Evolutionary conservation across 2,888 invertebrate genomes (phyloP), one percentile per base, ranked within the genome.

Genomic region (Drosophila fungiperda): DNA sequence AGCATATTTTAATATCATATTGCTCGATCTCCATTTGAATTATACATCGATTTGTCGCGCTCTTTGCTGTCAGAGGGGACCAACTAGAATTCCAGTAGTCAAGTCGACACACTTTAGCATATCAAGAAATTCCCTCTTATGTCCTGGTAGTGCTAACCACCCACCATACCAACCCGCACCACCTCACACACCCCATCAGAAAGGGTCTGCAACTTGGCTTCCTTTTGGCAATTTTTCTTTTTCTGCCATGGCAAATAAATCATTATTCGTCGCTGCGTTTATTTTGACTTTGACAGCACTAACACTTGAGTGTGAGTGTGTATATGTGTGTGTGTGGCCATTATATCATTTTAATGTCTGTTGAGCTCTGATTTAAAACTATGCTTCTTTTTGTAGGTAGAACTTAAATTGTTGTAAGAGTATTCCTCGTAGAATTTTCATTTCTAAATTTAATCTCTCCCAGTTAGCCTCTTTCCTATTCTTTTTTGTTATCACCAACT

Each of bases 281-380:
- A 80, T 83, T 86, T 87, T 86, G 83, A 88, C 77, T 87, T 80
- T 87, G 88, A 86, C 87, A 87, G 88, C 76, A 68, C 74, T 58
- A 78, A 80, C 80, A 80, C 82, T 88, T 82, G 68, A 64, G 68
- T 60, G 50, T 67, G 45, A 15, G 11, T 9, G 6, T 35, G 15
- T 32, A 26, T 49, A 53, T 12, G 23, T 23, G 26, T 38, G 35
- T 38, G 48, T 61, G 20, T 53, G 50, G 38, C 55, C n/a, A 57
- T 65, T 63, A 68, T 66, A 53, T 38, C 29, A 72, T 61, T 72
- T 55, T 64, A 78, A 72, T 70, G 65, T 49, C 63, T 49, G 36
- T 20, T 61, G 29, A 54, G 59, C 40, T 72, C 33, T 32, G 42
- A 57, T 60, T 58, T 63, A 38, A 58, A 66, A 48, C 45, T 45